Conservation (phyloP, 2,113 vertebrate species). For the Gambusia holbrooki region DNA sequence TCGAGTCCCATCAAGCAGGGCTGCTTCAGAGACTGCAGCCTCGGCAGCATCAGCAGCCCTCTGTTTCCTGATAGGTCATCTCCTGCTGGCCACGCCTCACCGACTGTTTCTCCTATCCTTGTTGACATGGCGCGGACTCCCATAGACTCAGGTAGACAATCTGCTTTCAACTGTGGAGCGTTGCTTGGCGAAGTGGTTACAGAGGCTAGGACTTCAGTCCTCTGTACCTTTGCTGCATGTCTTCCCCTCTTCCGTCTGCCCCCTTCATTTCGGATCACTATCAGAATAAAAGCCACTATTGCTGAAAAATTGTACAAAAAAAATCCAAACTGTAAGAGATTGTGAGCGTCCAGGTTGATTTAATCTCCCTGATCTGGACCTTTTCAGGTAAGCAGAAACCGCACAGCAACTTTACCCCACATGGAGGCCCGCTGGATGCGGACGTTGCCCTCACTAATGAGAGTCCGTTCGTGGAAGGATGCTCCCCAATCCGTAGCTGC, state of each 20-base stretch:
- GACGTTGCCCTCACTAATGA: conserved; percentile 65
- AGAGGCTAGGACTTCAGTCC: no score
- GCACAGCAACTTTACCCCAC: conserved; percentile 82
- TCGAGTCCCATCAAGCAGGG: conserved; percentile 93
- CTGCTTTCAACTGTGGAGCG: not conserved
- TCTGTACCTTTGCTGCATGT: no score
- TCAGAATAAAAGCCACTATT: no score
- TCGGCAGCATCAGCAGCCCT: conserved; percentile 89
- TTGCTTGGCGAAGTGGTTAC: no score
- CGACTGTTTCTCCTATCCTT: conserved; percentile 88
- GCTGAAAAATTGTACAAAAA: no score
- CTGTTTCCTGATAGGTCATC: conserved; percentile 82
- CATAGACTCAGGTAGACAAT: conserved; percentile 81
- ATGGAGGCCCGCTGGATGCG: conserved; percentile 67
- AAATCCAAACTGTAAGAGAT: not conserved
- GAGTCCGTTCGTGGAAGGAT: conserved; percentile 92
- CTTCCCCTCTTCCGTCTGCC: no score
- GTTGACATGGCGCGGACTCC: conserved; percentile 82
- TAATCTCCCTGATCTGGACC: not conserved
- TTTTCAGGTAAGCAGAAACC: conserved; percentile 81
- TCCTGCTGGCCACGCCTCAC: conserved; percentile 78
- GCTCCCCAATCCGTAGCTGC: conserved; percentile 90
- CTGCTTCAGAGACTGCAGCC: conserved; percentile 84
- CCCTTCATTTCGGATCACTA: no score
- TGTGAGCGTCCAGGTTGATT: not conserved